Percentiles rank a stretch among this genome's conserved stretches.
Evolutionary conservation across 2,888 invertebrate genomes (phyloP).

Genomic region (Tortricodes alternella): DNA sequence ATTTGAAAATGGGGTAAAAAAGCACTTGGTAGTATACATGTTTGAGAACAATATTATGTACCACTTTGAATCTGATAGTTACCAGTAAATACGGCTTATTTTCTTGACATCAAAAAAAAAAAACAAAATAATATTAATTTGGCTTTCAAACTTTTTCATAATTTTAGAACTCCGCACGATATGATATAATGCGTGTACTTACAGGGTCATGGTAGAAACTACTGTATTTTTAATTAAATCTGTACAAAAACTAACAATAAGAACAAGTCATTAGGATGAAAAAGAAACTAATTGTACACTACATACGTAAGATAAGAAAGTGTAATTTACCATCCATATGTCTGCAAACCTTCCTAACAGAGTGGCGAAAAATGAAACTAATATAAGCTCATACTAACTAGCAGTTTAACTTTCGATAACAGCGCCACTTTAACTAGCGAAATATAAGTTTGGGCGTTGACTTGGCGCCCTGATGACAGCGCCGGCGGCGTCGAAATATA

Average conservation of each 20-base stretch:
- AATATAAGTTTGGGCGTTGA: slow-evolving; percentile 8
- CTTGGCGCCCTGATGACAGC: slow-evolving; percentile 10
- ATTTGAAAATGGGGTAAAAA: no score
- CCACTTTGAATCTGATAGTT: no score
- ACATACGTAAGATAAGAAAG: slow-evolving; percentile 2
- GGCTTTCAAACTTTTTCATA: no score
- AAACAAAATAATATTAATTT: no score
- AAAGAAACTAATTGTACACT: neutral
- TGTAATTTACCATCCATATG: slow-evolving; percentile 8
- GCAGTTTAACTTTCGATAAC: neutral
- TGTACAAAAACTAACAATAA: neutral
- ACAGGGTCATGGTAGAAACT: no score
- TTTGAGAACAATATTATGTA: no score
- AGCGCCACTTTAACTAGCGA: neutral
- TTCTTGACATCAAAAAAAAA: no score
- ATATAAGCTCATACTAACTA: neutral
- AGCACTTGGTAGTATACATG: no score
- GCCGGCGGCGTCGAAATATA: slow-evolving; percentile 26
- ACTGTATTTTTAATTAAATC: no score
- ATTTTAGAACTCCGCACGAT: no score
- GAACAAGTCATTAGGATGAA: neutral
- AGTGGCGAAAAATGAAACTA: neutral
- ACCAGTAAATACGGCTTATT: no score
- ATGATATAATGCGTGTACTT: no score
- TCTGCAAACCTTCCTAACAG: neutral